Evolutionary conservation across 2,797 vertebrate genomes (phyloP).

Genomic region (Arctocebus calabarensis): DNA sequence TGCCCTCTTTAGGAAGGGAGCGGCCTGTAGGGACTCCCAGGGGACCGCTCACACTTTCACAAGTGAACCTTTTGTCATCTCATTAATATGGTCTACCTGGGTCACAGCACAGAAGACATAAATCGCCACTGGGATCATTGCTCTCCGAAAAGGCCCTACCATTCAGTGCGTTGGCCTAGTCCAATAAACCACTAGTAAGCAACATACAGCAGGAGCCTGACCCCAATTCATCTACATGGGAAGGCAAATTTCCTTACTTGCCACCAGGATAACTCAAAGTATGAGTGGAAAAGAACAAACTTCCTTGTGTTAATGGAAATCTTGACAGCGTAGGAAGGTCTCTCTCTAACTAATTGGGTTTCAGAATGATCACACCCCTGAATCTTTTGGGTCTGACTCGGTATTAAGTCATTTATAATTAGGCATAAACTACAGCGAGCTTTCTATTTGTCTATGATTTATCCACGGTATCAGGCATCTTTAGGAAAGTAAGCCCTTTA

Average conservation of each 20-base stretch:
- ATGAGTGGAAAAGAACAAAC: conserved; percentile 15
- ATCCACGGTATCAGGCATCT: conserved; percentile 79
- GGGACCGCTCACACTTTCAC: not conserved
- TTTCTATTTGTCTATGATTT: conserved; percentile 86
- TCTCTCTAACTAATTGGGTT: conserved; percentile 84
- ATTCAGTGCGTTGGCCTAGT: not conserved
- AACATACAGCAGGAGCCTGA: conserved; percentile 25
- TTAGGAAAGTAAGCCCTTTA: conserved; percentile 83
- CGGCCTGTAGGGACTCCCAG: not conserved
- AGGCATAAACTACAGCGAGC: conserved; percentile 82
- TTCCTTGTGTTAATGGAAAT: conserved; percentile 60
- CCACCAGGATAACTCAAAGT: not conserved
- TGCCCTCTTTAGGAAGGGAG: not conserved
- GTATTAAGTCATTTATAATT: conserved; percentile 89
- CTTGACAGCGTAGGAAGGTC: conserved; percentile 68
- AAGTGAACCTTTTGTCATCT: not conserved
- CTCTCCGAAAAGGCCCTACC: not conserved
- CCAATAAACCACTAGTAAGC: conserved; percentile 41
- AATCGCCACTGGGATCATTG: not conserved
- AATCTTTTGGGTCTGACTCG: conserved; percentile 87
- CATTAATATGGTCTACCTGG: not conserved
- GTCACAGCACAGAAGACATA: not conserved
- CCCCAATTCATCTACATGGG: not conserved
- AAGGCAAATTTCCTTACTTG: conserved; percentile 64
- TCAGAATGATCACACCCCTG: conserved; percentile 86